These are phyloP conservation scores for Syrrhaptes paradoxus DNA, from an alignment of 2,113 vertebrate species.

Conservation along the genomic window DNA sequence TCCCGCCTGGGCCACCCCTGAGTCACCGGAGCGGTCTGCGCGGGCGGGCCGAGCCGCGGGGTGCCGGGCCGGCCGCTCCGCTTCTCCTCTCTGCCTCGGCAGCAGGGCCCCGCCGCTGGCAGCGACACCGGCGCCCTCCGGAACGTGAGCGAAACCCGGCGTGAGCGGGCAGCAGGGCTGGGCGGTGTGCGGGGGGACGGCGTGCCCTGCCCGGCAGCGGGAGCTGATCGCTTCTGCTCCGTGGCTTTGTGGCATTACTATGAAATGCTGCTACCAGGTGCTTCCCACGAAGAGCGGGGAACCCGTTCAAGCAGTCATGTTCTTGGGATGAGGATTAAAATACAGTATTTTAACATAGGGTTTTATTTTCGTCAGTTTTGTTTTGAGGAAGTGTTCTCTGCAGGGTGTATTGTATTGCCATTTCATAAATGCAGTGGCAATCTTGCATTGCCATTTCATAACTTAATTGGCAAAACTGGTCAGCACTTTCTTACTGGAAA, in stretches of 20 bases:
- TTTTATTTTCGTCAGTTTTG: fast-evolving
- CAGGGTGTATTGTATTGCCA: fast-evolving
- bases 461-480: not conserved
- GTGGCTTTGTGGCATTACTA: not conserved
- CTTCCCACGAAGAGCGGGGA: not conserved
- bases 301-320: fast-evolving
- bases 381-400: not conserved
- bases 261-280: fast-evolving
- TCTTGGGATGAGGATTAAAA: too few species aligned
- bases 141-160: not conserved
- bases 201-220: not conserved
- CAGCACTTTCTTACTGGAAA: not conserved
- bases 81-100: not conserved
- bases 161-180: not conserved
- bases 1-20: not conserved
- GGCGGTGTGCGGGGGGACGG: not conserved
- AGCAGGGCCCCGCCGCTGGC: not conserved
- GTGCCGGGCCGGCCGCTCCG: too few species aligned
- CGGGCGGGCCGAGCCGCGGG: not conserved
- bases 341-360: fast-evolving
- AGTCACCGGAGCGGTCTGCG: not conserved
- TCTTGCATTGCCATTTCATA: not conserved
- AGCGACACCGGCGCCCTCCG: not conserved
- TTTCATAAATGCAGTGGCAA: fast-evolving
- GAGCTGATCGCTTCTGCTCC: not conserved